A percentile compares a stretch with the other conserved stretches of the same genome.
Evolutionary conservation across 2,113 vertebrate species (phyloP).

Genomic region (Ceratotherium simum): DNA sequence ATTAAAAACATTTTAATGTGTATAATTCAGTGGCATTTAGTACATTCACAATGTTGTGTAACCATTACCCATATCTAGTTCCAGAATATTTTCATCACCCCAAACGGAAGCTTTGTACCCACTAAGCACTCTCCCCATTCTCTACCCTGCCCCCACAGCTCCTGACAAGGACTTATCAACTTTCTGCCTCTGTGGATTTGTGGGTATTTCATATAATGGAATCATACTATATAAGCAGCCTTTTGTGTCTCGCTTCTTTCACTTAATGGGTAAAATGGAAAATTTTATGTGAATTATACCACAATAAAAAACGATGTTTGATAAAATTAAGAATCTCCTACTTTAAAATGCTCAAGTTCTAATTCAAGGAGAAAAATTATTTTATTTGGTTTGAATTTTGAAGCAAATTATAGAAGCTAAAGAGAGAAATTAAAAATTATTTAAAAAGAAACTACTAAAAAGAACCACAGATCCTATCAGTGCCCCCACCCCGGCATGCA

Average conservation of each 20-base stretch:
- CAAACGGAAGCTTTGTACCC: background rate
- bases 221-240: background rate
- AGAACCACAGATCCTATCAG: background rate
- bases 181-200: background rate
- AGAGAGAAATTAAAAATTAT: background rate
- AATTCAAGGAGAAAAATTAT: constrained; percentile 9
- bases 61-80: background rate
- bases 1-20: background rate
- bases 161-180: background rate
- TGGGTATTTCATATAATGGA: background rate
- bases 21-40: background rate
- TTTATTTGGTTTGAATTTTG: background rate
- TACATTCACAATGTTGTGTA: background rate
- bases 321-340: background rate
- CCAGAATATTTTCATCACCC: background rate
- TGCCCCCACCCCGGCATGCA: fast-evolving
- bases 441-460: background rate
- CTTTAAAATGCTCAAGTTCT: constrained; percentile 8
- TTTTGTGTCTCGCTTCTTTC: background rate
- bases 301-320: background rate
- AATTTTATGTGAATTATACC: background rate
- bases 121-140: too few species aligned
- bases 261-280: background rate
- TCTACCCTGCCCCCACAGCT: fast-evolving
- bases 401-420: background rate